Evolutionary conservation across 1,140 invertebrate species (phyloP).

Genomic region (Elymnias hypermnestra): DNA sequence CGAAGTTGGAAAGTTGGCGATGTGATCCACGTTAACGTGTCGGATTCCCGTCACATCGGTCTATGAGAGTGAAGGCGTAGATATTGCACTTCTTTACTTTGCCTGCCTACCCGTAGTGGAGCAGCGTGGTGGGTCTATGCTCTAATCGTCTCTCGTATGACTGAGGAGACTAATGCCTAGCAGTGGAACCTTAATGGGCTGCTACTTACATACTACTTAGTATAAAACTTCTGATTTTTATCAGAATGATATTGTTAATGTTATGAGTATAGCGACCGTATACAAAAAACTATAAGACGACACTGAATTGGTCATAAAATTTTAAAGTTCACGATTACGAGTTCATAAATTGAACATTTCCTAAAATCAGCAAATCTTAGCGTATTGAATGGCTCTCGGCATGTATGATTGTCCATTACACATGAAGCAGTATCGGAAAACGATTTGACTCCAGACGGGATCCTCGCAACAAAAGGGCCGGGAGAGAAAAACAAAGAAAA

Average conservation of each 20-base stretch:
- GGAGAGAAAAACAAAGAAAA: slow-evolving; percentile 54
- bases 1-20: no score
- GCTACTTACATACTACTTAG: no score
- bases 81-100: no score
- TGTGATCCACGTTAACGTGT: no score
- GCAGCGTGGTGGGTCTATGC: no score
- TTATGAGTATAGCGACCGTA: neutral
- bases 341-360: neutral
- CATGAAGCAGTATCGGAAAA: slow-evolving; percentile 64
- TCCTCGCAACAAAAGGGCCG: slow-evolving; percentile 29
- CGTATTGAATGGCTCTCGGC: slow-evolving; percentile 24
- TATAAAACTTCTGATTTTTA: no score
- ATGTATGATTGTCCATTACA: slow-evolving; percentile 60
- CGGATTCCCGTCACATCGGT: no score
- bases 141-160: no score
- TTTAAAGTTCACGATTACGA: slow-evolving; percentile 5
- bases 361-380: slow-evolving; percentile 30
- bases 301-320: neutral
- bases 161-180: no score
- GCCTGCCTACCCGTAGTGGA: no score
- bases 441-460: slow-evolving; percentile 54
- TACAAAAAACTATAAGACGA: neutral
- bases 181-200: no score
- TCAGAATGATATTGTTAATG: neutral
- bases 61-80: no score